These are phyloP conservation scores for Bibio marci DNA, from an alignment of 2,888 invertebrate genomes.

Conservation along the genomic window DNA sequence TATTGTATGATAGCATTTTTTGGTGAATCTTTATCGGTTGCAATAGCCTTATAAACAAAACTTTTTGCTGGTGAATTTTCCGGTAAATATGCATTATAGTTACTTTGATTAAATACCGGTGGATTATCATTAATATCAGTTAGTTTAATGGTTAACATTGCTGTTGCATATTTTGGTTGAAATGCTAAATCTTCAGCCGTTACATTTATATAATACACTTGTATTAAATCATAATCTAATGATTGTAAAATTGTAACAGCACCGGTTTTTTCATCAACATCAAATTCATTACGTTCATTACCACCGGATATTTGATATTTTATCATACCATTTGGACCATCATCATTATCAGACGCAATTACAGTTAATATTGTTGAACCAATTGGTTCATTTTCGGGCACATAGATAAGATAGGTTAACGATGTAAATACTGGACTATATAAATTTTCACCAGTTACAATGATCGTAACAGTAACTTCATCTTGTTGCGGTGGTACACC, in stretches of 20 bases:
- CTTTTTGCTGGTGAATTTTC: conserved; percentile 68
- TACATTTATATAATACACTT: conserved; percentile 72
- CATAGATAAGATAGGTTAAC: conserved; percentile 71
- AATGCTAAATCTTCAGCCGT: conserved; percentile 78
- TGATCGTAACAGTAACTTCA: conserved; percentile 51
- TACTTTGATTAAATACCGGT: conserved; percentile 62
- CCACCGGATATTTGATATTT: conserved; percentile 71
- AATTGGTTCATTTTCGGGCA: conserved; percentile 79
- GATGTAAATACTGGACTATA: conserved; percentile 69
- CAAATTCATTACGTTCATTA: conserved; percentile 63
- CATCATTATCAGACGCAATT: conserved; percentile 68
- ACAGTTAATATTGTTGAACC: conserved; percentile 74
- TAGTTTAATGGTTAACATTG: conserved; percentile 67
- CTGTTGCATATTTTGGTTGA: conserved; percentile 55
- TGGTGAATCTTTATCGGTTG: conserved; percentile 72
- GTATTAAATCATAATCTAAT: conserved; percentile 73
- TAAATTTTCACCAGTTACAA: conserved; percentile 72
- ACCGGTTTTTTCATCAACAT: conserved; percentile 59
- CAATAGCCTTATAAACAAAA: conserved; percentile 55
- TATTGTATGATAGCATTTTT: conserved; percentile 76
- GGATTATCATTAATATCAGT: conserved; percentile 90
- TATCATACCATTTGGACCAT: conserved; percentile 80
- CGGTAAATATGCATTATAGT: conserved; percentile 59
- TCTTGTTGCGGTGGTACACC: conserved; percentile 78
- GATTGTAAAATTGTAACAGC: conserved; percentile 60